phyloP scores from a whole-genome alignment of 2,797 vertebrate species.

The Scomberomorus guttatus region DNA sequence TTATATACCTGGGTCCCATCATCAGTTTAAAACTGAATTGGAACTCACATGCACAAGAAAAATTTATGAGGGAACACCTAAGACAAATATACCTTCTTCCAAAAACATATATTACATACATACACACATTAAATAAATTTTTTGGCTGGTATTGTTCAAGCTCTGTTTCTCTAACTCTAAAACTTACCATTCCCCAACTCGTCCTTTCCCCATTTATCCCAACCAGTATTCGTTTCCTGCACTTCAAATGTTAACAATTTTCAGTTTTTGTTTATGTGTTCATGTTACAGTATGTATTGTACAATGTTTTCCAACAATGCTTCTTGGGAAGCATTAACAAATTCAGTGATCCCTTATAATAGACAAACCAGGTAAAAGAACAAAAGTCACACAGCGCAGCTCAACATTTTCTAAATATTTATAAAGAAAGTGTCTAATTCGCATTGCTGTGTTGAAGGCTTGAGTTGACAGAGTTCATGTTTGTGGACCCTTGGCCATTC shows the following conservation, averaged over 20 bases:
- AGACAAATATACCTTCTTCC: not conserved
- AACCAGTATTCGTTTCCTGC: not conserved
- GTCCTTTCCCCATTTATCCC: not conserved
- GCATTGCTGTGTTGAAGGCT: slow-evolving; percentile 26
- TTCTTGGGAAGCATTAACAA: not conserved
- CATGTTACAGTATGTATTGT: not conserved
- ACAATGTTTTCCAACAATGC: not conserved
- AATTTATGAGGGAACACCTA: not conserved
- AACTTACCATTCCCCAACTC: not conserved
- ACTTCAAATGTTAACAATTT: not conserved
- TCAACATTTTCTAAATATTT: slow-evolving; percentile 44
- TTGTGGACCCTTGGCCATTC: slow-evolving; percentile 69
- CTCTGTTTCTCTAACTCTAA: not conserved
- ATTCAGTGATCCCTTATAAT: not conserved
- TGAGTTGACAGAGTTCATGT: slow-evolving; percentile 76
- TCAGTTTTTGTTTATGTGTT: not conserved
- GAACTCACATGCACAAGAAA: too few species aligned
- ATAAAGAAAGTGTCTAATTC: slow-evolving; percentile 37
- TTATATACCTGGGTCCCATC: not conserved
- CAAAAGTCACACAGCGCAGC: not conserved
- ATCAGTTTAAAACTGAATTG: not conserved
- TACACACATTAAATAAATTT: too few species aligned
- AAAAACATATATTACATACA: not conserved
- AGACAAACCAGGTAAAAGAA: not conserved
- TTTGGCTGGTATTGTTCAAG: too few species aligned